A percentile compares a stretch with the other conserved stretches of the same genome.
These are phyloP conservation scores for Corvus moneduloides DNA, from an alignment of 2,113 vertebrate species.

Conservation along the genomic window DNA sequence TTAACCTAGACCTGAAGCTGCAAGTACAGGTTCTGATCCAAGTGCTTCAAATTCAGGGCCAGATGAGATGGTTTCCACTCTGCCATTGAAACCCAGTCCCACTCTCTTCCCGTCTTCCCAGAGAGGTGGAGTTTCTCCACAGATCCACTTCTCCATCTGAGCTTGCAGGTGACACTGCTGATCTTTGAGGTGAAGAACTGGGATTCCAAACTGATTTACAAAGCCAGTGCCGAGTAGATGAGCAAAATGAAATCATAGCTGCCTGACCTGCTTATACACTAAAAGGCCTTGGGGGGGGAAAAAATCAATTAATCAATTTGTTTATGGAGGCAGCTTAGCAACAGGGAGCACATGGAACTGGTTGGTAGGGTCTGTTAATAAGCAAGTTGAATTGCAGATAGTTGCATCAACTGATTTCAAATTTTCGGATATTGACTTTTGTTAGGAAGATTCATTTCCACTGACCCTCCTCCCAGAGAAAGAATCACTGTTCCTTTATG, in stretches of 20 bases:
- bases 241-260: constrained; percentile 71
- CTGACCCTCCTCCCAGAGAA: constrained; percentile 47
- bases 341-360: constrained; percentile 25
- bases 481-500: constrained; percentile 17
- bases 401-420: constrained; percentile 69
- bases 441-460: constrained; percentile 63
- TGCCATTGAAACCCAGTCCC: not conserved
- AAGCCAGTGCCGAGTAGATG: constrained; percentile 12
- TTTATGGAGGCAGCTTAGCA: constrained; percentile 72
- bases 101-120: not conserved
- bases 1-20: not conserved
- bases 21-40: not conserved
- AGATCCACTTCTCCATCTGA: not conserved
- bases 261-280: constrained; percentile 62
- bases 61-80: not conserved
- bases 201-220: constrained; percentile 62
- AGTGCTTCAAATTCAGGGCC: not conserved
- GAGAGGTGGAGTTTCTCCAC: not conserved
- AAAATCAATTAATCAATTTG: constrained; percentile 75
- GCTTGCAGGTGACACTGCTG: not conserved
- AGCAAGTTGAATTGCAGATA: constrained; percentile 62
- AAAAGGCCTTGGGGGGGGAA: constrained; percentile 3
- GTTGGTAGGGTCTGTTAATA: constrained; percentile 63
- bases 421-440: constrained; percentile 72
- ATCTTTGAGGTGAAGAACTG: not conserved